Percentiles rank a stretch among this genome's conserved stretches.
phyloP scores from a whole-genome alignment of 2,888 invertebrate genomes.

The Clostera curtula region DNA sequence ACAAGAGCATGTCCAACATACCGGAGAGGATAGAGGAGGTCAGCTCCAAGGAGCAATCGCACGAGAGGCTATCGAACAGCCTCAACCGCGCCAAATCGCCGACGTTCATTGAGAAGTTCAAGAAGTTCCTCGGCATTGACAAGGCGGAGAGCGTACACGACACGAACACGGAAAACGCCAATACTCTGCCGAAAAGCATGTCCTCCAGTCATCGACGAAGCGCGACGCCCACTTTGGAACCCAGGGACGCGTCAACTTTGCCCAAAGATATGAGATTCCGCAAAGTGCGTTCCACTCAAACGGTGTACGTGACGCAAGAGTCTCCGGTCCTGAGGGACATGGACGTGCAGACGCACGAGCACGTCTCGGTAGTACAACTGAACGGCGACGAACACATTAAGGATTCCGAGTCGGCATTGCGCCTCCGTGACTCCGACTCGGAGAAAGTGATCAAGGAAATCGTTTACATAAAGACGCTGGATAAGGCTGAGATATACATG shows the following conservation, averaged over 20 bases:
- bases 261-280: conserved; percentile 68
- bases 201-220: conserved; percentile 54
- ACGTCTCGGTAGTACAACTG: conserved; percentile 57
- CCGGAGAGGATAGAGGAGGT: conserved; percentile 58
- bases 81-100: conserved; percentile 62
- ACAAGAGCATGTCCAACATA: conserved; percentile 64
- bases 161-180: conserved; percentile 27
- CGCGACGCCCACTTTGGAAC: conserved; percentile 43
- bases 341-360: conserved; percentile 42
- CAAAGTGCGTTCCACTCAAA: conserved; percentile 59
- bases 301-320: conserved; percentile 57
- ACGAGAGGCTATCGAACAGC: conserved; percentile 51
- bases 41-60: conserved; percentile 41
- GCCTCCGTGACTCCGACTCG: no score
- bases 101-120: conserved; percentile 64
- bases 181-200: conserved; percentile 53
- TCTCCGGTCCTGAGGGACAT: conserved; percentile 39
- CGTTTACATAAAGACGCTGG: conserved; percentile 48
- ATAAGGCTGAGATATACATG: conserved; percentile 50
- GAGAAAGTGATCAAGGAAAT: conserved; percentile 48
- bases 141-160: conserved; percentile 45
- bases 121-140: conserved; percentile 58
- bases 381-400: conserved; percentile 52
- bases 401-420: conserved; percentile 34
- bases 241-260: conserved; percentile 51